A percentile compares a stretch with the other conserved stretches of the same genome.
Conservation (phyloP, 1,140 invertebrate species). For the Chrysomallon squamiferum region DNA sequence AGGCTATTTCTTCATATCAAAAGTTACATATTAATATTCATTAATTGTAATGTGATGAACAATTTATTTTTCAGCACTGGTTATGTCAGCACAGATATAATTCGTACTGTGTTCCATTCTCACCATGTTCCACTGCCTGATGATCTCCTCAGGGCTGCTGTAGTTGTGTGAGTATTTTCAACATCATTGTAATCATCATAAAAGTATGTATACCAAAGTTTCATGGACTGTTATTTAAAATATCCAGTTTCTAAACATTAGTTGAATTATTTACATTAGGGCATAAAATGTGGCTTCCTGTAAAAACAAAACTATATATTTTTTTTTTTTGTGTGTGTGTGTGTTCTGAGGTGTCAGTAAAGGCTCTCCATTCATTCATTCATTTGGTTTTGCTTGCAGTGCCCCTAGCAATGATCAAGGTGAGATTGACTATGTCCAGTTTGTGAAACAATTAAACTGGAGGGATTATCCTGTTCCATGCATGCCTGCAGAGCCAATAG, state of each 20-base stretch:
- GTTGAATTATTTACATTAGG: too few species aligned
- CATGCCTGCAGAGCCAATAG: conserved; percentile 39
- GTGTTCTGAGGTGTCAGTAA: too few species aligned
- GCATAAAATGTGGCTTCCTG: too few species aligned
- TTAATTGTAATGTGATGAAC: too few species aligned
- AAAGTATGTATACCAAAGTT: background rate
- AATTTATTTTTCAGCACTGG: conserved; percentile 40
- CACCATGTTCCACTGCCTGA: conserved; percentile 57
- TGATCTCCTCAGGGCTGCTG: conserved; percentile 50
- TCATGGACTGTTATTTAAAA: background rate
- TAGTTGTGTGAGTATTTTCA: conserved; percentile 39
- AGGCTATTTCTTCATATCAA: too few species aligned
- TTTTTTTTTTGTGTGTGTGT: too few species aligned
- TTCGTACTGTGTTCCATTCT: conserved; percentile 51
- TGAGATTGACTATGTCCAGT: conserved; percentile 37
- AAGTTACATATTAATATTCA: too few species aligned
- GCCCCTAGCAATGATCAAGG: conserved; percentile 37
- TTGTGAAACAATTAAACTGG: conserved; percentile 55
- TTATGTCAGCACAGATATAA: conserved; percentile 36
- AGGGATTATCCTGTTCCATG: conserved; percentile 49
- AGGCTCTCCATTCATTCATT: too few species aligned
- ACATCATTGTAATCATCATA: too few species aligned
- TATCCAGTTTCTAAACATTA: background rate
- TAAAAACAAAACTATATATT: too few species aligned
- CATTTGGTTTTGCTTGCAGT: too few species aligned